Evolutionary conservation across 2,888 invertebrate species (phyloP).

Genomic region (Perizoma flavofasciatum): DNA sequence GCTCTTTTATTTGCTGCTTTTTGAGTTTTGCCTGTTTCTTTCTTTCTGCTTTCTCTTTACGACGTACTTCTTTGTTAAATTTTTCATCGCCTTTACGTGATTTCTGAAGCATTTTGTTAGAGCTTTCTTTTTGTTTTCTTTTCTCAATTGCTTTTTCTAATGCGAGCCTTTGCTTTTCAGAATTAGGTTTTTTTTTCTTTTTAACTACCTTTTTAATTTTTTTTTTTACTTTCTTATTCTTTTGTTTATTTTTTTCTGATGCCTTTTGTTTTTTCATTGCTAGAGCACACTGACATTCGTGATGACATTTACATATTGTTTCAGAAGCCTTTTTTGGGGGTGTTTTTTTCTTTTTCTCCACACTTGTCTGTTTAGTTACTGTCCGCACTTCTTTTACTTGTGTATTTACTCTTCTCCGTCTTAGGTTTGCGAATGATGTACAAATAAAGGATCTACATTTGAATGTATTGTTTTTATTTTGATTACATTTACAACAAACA

Average conservation of each 20-base stretch:
- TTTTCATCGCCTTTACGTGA: slow-evolving; percentile 17
- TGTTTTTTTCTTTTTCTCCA: background rate
- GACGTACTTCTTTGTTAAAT: slow-evolving; percentile 24
- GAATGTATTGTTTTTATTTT: slow-evolving; percentile 12
- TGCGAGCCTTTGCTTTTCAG: slow-evolving; percentile 1
- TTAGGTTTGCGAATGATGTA: slow-evolving; percentile 16
- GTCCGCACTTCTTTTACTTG: too few species aligned
- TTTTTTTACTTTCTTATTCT: background rate
- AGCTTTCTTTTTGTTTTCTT: slow-evolving; percentile 6
- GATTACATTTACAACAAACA: slow-evolving; percentile 22
- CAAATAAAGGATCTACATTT: slow-evolving; percentile 19
- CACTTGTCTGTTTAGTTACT: too few species aligned
- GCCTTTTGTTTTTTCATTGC: too few species aligned
- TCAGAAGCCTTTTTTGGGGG: background rate
- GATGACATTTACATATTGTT: slow-evolving; percentile 7
- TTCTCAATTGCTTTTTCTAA: slow-evolving; percentile 4
- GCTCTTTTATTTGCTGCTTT: slow-evolving; percentile 37
- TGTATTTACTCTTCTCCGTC: background rate
- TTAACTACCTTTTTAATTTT: background rate
- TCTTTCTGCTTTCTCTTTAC: slow-evolving; percentile 36
- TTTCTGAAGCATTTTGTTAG: slow-evolving; percentile 11
- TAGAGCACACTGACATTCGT: too few species aligned
- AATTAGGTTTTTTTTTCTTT: background rate
- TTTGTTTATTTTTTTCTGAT: background rate
- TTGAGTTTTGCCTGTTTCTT: slow-evolving; percentile 34